Evolutionary conservation across 1,140 invertebrate genomes (phyloP).

Genomic region (Drosophila cardini): DNA sequence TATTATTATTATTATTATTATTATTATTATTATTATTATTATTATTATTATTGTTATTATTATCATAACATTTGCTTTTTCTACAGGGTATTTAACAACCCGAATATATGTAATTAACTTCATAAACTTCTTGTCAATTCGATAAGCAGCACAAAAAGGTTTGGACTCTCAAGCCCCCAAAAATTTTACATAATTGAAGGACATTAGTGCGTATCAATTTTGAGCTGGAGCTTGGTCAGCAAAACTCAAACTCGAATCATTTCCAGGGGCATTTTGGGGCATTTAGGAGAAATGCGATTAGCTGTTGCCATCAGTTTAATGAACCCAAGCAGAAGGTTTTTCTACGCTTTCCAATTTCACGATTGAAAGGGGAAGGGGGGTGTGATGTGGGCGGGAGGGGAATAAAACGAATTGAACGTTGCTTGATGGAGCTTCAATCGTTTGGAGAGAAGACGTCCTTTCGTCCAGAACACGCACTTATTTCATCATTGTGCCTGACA

Average conservation of each 20-base stretch:
- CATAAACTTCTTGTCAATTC: not conserved
- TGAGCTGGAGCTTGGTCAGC: slow-evolving; percentile 41
- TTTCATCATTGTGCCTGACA: slow-evolving; percentile 55
- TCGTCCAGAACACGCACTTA: slow-evolving; percentile 41
- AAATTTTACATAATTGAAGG: slow-evolving; percentile 51
- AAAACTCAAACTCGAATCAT: slow-evolving; percentile 9
- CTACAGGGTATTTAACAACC: not conserved
- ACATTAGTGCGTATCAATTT: slow-evolving; percentile 57
- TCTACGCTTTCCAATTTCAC: not conserved
- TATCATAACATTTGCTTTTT: no score
- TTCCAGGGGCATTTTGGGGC: slow-evolving; percentile 9
- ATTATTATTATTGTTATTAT: no score
- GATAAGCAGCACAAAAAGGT: not conserved
- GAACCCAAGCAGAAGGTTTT: slow-evolving; percentile 53
- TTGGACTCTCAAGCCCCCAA: not conserved
- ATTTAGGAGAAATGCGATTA: slow-evolving; percentile 39
- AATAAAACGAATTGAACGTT: not conserved
- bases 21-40: no score
- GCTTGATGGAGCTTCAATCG: slow-evolving; percentile 13
- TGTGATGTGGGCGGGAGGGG: no score
- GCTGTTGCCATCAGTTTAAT: slow-evolving; percentile 55
- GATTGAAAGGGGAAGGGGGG: not conserved
- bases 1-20: no score
- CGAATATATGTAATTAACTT: not conserved
- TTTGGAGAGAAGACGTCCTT: not conserved